These are phyloP conservation scores for Lypha dubia DNA, from an alignment of 2,888 invertebrate species.

Conservation along the genomic window DNA sequence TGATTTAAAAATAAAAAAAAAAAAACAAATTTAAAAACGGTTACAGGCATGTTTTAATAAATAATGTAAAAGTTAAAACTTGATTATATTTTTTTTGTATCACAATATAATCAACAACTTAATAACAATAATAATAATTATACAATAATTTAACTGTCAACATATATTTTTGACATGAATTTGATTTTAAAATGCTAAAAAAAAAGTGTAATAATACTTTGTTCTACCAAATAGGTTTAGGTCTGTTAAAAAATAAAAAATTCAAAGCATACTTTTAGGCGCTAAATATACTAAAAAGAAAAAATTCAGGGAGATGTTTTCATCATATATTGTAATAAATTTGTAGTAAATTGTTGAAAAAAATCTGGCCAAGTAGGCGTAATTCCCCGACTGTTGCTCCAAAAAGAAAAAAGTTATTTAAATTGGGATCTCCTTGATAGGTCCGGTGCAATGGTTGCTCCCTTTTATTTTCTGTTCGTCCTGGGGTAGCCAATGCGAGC, in stretches of 20 bases:
- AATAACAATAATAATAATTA: slow-evolving; percentile 54
- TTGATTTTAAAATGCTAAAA: neutral
- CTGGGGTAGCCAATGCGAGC: no score
- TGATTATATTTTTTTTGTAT: neutral
- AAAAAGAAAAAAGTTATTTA: no score
- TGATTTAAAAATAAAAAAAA: neutral
- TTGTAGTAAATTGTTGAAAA: no score
- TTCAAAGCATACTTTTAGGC: slow-evolving; percentile 60
- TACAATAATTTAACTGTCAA: slow-evolving; percentile 58
- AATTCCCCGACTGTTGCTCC: no score
- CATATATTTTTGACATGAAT: slow-evolving; percentile 24
- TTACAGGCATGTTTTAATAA: slow-evolving; percentile 44
- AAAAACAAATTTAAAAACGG: neutral
- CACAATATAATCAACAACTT: slow-evolving; percentile 54
- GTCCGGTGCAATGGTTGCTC: no score
- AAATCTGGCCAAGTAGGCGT: no score
- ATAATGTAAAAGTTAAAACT: slow-evolving; percentile 18
- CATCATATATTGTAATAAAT: no score
- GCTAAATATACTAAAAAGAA: no score
- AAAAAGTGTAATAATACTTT: neutral
- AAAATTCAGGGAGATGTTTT: no score
- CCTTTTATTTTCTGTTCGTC: no score
- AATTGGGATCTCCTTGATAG: no score
- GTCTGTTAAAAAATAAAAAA: neutral
- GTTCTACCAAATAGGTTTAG: neutral